Conservation (phyloP, 1,140 invertebrate species). For the Vanessa atalanta region DNA sequence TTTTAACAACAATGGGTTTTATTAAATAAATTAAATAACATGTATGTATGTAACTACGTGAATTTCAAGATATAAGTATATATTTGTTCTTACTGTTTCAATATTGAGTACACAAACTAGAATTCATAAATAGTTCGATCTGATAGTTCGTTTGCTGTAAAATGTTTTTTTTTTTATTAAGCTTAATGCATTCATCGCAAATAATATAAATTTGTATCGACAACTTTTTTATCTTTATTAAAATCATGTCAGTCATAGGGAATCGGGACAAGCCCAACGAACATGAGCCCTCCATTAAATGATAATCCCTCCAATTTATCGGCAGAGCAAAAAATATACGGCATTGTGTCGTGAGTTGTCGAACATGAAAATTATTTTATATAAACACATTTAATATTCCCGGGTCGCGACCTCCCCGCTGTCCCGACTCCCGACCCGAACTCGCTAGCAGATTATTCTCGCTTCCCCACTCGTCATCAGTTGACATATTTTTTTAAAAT, state of each 20-base stretch:
- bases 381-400: slow-evolving; percentile 80
- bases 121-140: too few relatives aligned
- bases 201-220: slow-evolving; percentile 37
- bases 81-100: too few relatives aligned
- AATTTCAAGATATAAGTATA: too few relatives aligned
- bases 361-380: slow-evolving; percentile 81
- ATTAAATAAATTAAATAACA: too few relatives aligned
- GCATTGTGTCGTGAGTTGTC: slow-evolving; percentile 76
- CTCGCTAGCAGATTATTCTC: slow-evolving; percentile 64
- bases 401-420: slow-evolving; percentile 65
- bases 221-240: slow-evolving; percentile 72
- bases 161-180: too few relatives aligned
- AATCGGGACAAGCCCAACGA: slow-evolving; percentile 74
- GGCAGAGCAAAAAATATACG: slow-evolving; percentile 75
- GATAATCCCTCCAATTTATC: slow-evolving; percentile 80
- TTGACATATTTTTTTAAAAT: slow-evolving; percentile 80
- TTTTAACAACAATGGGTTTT: too few relatives aligned
- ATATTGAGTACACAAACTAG: too few relatives aligned
- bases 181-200: neutral
- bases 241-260: slow-evolving; percentile 77
- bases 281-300: slow-evolving; percentile 80
- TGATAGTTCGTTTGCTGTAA: too few relatives aligned
- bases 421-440: slow-evolving; percentile 26
- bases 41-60: too few relatives aligned
- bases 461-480: slow-evolving; percentile 72